A percentile compares a stretch with the other conserved stretches of the same genome.
phyloP scores from a whole-genome alignment of 2,797 vertebrate species.

The Ctenosaura bakeri region DNA sequence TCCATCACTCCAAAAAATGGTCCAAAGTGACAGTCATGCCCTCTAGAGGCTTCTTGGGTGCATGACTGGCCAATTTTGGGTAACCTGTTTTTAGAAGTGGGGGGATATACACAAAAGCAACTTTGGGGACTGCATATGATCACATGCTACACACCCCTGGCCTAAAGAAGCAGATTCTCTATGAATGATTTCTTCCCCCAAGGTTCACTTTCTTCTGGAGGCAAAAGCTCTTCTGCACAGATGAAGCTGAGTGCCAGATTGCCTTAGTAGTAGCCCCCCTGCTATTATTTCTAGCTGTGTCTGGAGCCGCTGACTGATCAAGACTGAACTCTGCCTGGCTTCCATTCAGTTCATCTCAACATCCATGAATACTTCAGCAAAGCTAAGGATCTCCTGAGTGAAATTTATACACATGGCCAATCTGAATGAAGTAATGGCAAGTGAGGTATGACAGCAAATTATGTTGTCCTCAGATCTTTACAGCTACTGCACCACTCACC shows the following conservation, averaged over 20 bases:
- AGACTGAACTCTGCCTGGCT: not conserved
- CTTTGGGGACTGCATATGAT: not conserved
- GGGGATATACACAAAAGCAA: too few relatives aligned
- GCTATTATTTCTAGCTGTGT: constrained; percentile 1
- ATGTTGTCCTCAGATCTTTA: not conserved
- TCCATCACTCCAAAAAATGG: too few relatives aligned
- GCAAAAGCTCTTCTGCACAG: not conserved
- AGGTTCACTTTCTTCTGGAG: not conserved
- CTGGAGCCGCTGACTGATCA: not conserved
- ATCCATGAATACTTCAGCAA: not conserved
- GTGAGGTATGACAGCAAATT: not conserved
- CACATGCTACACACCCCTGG: not conserved
- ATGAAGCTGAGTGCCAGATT: not conserved
- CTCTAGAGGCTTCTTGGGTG: too few relatives aligned
- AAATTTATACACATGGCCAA: not conserved
- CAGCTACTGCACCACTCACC: not conserved
- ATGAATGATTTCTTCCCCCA: not conserved
- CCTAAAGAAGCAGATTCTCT: not conserved
- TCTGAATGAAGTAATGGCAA: not conserved
- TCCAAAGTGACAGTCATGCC: too few relatives aligned
- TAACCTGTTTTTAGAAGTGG: too few relatives aligned
- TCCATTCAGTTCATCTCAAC: not conserved
- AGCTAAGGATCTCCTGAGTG: not conserved
- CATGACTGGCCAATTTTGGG: too few relatives aligned
- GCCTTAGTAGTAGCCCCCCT: not conserved